Evolutionary conservation across 2,113 vertebrate species (phyloP), one percentile per base, ranked within the genome.

Genomic region (Urocolius indicus): DNA sequence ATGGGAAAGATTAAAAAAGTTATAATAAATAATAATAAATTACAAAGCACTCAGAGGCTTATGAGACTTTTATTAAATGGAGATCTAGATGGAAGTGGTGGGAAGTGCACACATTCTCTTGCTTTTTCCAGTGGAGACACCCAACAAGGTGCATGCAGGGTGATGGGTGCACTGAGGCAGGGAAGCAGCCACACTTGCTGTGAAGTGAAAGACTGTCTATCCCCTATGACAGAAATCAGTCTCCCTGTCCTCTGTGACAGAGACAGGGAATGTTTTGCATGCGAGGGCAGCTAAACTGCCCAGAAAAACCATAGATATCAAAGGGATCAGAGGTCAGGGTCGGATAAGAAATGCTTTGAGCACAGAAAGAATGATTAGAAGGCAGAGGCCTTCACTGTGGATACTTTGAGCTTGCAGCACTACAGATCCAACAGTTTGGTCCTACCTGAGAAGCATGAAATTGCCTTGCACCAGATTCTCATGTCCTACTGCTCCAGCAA

Each of bases 281-380:
- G 23, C 38, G 30, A 84, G 22, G n/a, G 80, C 77, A 68, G 46
- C 19, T 67, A 29, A 29, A 17, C 23, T 73, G 43, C 66, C 66
- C 52, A 45, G 48, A 68, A 79, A 81, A 94, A 23, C 32, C n/a
- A 30, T 65, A 75, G 52, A 18, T 29, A 30, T 30, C 16, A 27
- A 57, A 26, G 65, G 51, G 32, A 68, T 73, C 61, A 51, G 68
- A 84, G 76, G 45, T 55, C 34, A 45, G 58, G 14, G 46, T 15
- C 34, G 49, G 81, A 19, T 88, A 66, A 91, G 49, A 90, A 94
- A 46, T 34, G 26, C 66, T 89, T 87, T 93, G 49, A 94, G 74
- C 69, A 34, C 15, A 69, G 54, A 57, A 77, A 65, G 54, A 52
- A 77, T 61, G 48, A 82, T 82, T 46, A 87, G 84, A 89, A 21